Evolutionary conservation across 2,888 invertebrate species (phyloP), one percentile per base, ranked within the genome.

Genomic region (Carpatolechia fugitivella): DNA sequence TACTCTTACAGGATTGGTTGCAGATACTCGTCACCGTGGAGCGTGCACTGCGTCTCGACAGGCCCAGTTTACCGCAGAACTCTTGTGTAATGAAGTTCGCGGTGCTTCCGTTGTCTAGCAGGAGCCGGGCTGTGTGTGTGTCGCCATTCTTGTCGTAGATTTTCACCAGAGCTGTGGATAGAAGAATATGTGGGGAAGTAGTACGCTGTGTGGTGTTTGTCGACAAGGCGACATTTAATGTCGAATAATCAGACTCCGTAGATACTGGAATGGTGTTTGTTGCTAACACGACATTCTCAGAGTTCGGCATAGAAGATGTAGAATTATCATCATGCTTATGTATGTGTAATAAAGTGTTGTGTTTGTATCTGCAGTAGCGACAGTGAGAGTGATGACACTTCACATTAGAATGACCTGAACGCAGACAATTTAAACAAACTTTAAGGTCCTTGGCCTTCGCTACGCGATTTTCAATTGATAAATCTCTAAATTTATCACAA

Each of bases 141-240:
- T 30, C n/a, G 3, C 56, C 57, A 1, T 47, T 20, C 14, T 35
- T 46, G 52, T 51, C 49, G 7, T 3, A 10, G 20, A 56, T 55
- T 31, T 31, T 53, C 24, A 54, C 56, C 50, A 57, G 11, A 7
- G 56, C 59, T 47, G 60, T 58, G 55, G 60, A 60, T 11, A 57
- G 57, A 8, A 51, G 20, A n/a, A 31, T 40, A 48, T 36, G 30
- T 8, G 38, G 35, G 29, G 24, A 3, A 24, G 24, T 24, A 24
- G 24, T 4, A 24, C 3, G 7, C 16, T 29, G 54, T 31, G 35
- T 33, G 16, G 24, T 33, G 24, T 14, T 20, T 31, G 35, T 16
- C 13, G 46, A 20, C 20, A 24, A 24, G 24, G 46, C 46, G 8
- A 24, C 20, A 29, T 24, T n/a, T n/a, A n/a, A n/a, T n/a, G n/a